phyloP scores from a whole-genome alignment of 35 echinoderm and acorn worm species.

The Antedon bifida region DNA sequence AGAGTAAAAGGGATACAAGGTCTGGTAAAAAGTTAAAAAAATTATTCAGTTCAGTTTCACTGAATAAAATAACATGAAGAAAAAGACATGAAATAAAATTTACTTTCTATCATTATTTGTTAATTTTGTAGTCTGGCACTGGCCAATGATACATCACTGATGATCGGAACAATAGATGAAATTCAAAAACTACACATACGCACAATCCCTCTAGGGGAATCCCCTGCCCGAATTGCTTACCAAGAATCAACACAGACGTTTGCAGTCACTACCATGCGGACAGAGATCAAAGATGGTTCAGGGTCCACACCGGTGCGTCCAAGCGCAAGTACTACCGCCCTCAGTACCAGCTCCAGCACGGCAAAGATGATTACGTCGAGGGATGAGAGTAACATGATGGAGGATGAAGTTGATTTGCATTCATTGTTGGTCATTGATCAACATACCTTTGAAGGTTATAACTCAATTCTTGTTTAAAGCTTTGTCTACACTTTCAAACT shows the following conservation, averaged over 20 bases:
- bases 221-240: constrained; percentile 67
- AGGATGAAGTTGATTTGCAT: constrained; percentile 74
- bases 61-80: no score
- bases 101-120: no score
- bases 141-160: constrained; percentile 81
- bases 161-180: constrained; percentile 95
- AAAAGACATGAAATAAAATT: no score
- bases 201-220: constrained; percentile 79
- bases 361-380: constrained; percentile 14
- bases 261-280: constrained; percentile 59
- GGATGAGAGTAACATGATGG: constrained; percentile 38
- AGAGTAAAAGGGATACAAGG: no score
- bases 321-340: constrained; percentile 78
- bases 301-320: constrained; percentile 26
- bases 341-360: constrained; percentile 46
- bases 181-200: constrained; percentile 98
- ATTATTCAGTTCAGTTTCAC: no score
- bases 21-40: no score
- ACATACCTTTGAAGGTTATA: constrained; percentile 97
- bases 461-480: neutral
- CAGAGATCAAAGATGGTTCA: constrained; percentile 58
- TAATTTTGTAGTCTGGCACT: constrained; percentile 57
- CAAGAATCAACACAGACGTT: constrained; percentile 87
- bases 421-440: constrained; percentile 86
- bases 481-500: neutral